These are phyloP conservation scores for Atlantisia rogersi DNA, from an alignment of 2,113 vertebrate species.

Conservation along the genomic window DNA sequence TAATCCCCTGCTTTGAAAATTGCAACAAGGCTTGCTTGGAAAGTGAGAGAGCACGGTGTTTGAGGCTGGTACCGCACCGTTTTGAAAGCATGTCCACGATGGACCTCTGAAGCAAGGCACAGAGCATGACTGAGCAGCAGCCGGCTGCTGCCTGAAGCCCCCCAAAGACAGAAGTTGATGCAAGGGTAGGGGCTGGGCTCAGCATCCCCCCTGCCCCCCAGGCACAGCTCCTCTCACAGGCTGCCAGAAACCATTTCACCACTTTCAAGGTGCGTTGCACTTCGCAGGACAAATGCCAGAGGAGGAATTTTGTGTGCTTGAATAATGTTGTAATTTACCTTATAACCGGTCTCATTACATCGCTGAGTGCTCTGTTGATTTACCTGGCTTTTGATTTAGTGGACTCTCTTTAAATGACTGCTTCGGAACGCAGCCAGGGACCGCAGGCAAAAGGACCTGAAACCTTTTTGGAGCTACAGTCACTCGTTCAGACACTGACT, in stretches of 20 bases:
- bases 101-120: neutral
- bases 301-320: constrained; percentile 57
- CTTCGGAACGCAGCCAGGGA: constrained; percentile 34
- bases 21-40: neutral
- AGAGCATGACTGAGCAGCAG: neutral
- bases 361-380: constrained; percentile 42
- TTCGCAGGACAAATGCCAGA: constrained; percentile 43
- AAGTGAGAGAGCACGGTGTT: neutral
- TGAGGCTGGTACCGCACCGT: rapidly evolving
- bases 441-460: constrained; percentile 38
- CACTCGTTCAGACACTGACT: neutral
- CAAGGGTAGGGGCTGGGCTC: neutral
- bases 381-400: constrained; percentile 63
- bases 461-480: neutral
- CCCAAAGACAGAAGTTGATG: neutral
- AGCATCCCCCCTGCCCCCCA: neutral
- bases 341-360: constrained; percentile 9
- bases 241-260: constrained; percentile 47
- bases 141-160: neutral
- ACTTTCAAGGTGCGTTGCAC: constrained; percentile 13
- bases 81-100: neutral
- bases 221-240: neutral
- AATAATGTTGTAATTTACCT: constrained; percentile 69
- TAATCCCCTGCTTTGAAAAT: constrained; percentile 23
- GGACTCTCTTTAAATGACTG: neutral